A percentile compares a stretch with the other conserved stretches of the same genome.
phyloP scores from a whole-genome alignment of 2,797 vertebrate genomes.

The Falco berigora region DNA sequence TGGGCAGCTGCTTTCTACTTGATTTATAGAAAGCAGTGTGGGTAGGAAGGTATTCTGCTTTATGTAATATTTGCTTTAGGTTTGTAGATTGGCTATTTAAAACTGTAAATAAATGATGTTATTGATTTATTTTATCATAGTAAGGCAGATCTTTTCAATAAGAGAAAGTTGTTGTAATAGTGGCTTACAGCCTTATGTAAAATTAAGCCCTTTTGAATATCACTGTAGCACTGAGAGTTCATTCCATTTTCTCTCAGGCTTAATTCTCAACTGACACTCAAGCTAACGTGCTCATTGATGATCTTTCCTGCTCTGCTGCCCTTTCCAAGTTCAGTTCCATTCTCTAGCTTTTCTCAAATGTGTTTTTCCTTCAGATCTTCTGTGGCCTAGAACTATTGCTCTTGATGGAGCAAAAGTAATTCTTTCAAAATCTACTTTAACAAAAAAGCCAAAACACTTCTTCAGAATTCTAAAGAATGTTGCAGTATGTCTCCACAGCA shows the following conservation, averaged over 20 bases:
- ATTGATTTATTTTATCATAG: not conserved
- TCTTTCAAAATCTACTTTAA: not conserved
- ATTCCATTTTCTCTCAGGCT: not conserved
- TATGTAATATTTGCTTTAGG: not conserved
- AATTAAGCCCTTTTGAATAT: not conserved
- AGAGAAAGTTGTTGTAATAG: not conserved
- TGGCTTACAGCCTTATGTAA: not conserved
- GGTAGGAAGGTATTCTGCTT: not conserved
- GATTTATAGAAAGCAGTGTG: not conserved
- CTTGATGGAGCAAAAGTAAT: not conserved
- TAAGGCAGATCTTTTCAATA: not conserved
- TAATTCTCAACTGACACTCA: not conserved
- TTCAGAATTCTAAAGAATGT: not conserved
- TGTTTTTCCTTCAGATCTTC: not conserved
- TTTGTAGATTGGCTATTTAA: not conserved
- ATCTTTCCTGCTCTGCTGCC: not conserved
- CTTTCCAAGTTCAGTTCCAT: not conserved
- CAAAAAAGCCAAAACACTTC: not conserved
- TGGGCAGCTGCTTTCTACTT: not conserved
- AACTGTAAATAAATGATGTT: not conserved
- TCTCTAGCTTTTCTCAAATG: not conserved
- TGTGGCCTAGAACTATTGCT: not conserved
- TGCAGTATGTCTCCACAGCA: not conserved
- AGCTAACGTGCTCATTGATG: not conserved
- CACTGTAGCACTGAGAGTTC: not conserved